Conservation (phyloP, 2,888 invertebrate genomes). For the Macropis europaea region DNA sequence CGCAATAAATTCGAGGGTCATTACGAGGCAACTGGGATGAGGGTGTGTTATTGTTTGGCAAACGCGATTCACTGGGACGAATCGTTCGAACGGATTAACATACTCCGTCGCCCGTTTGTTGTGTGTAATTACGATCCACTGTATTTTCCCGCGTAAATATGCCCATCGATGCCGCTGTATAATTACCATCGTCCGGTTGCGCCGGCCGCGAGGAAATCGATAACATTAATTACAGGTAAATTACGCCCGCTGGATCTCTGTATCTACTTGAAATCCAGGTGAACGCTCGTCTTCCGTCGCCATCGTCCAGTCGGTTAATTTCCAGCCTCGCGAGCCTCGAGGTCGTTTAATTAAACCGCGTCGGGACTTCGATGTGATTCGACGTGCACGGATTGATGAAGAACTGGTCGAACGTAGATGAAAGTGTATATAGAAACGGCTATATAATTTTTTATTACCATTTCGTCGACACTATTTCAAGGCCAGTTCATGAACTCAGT, state of each 20-base stretch:
- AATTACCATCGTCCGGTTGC: slow-evolving; percentile 27
- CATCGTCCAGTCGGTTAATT: slow-evolving; percentile 34
- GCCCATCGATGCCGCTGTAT: slow-evolving; percentile 38
- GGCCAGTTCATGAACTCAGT: too few relatives aligned
- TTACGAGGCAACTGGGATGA: not conserved
- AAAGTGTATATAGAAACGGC: too few relatives aligned
- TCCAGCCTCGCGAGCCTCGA: slow-evolving; percentile 17
- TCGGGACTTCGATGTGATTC: slow-evolving; percentile 46
- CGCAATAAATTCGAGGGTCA: slow-evolving; percentile 1
- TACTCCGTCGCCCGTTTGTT: slow-evolving; percentile 44
- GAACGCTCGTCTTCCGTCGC: slow-evolving; percentile 15
- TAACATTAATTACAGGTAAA: slow-evolving; percentile 52
- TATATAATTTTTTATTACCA: too few relatives aligned
- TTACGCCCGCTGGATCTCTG: slow-evolving; percentile 47
- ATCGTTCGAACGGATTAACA: slow-evolving; percentile 45
- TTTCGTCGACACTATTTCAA: too few relatives aligned
- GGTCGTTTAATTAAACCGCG: slow-evolving; percentile 55
- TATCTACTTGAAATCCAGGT: slow-evolving; percentile 40
- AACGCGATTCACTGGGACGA: slow-evolving; percentile 42
- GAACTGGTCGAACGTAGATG: not conserved
- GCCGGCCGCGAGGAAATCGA: slow-evolving; percentile 26
- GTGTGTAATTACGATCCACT: slow-evolving; percentile 47
- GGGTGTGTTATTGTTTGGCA: slow-evolving; percentile 45
- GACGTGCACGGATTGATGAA: slow-evolving; percentile 22
- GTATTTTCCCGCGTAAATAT: slow-evolving; percentile 49